phyloP scores from a whole-genome alignment of 37 sponge, comb jelly and placozoan genomes.

The Chondrosia reniformis region DNA sequence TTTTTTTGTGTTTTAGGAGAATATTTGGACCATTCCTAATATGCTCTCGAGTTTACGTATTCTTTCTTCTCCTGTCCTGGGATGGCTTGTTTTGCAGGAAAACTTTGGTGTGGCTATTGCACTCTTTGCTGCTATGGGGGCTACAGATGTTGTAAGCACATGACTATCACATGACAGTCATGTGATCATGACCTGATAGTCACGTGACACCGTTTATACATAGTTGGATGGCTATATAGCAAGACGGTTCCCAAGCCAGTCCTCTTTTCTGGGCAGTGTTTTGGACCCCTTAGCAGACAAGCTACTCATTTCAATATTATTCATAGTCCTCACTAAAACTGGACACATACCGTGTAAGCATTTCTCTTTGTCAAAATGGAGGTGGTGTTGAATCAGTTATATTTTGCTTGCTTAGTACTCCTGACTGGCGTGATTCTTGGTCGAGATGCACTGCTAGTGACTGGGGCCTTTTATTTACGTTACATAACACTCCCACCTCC shows the following conservation, averaged over 20 bases:
- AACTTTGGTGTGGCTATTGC: constrained; percentile 49
- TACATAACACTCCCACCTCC: constrained; percentile 85
- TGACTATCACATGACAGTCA: neutral
- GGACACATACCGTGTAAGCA: constrained; percentile 67
- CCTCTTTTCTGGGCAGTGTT: constrained; percentile 64
- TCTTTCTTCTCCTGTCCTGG: constrained; percentile 54
- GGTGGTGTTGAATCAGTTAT: neutral
- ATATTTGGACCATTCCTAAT: constrained; percentile 88
- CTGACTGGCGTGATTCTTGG: constrained; percentile 59
- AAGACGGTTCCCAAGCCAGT: constrained; percentile 61
- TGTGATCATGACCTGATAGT: neutral
- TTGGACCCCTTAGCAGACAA: constrained; percentile 93
- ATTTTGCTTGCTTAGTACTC: constrained; percentile 22
- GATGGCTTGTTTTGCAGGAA: constrained; percentile 59
- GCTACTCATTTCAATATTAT: constrained; percentile 50
- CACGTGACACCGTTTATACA: neutral
- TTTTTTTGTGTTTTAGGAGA: constrained; percentile 45
- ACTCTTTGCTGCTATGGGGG: constrained; percentile 52
- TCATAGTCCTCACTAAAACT: constrained; percentile 47
- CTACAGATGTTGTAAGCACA: constrained; percentile 60
- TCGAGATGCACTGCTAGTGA: constrained; percentile 65
- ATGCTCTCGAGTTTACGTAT: constrained; percentile 60
- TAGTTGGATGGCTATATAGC: constrained; percentile 88
- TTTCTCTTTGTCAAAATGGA: neutral
- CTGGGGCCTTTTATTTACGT: constrained; percentile 66